Base-by-base conservation (phyloP, 2,888 invertebrate species). In the Nudaria mundana region DNA sequence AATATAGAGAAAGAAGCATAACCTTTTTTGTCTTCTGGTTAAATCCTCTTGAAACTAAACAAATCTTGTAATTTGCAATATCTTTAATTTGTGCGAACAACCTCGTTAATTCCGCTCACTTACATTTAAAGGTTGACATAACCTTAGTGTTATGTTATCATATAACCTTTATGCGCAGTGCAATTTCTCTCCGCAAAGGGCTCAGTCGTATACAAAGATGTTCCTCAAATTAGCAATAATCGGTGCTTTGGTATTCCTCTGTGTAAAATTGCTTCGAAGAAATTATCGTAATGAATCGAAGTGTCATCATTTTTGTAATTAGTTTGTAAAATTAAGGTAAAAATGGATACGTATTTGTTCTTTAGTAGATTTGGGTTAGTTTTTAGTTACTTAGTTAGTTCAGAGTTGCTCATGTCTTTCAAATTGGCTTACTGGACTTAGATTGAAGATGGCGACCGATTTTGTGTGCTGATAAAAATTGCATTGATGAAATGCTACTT, bases 171-270 rank as follows among this genome's bases (percentile, higher is more conserved):
- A 36, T 28, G 38, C 28, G 49, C 71, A 79, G 74, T 75, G 54
- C 49, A 56, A 48, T 58, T 52, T 55, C 48, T 52, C 45, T 36
- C 35, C 20, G 46, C 44, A 47, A 29, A 40, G 40, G 6, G 48
- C 48, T 30, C 59, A 61, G 64, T 65, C 33, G 40, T 50, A 24
- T 65, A 71, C 50, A 11, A n/a, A n/a, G n/a, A 82, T 87, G 87
- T 66, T 87, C 53, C 61, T 88, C 1, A 88, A 88, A 59, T 52
- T 88, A 7, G 77, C 77, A 3, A 43, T 88, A n/a, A 55, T 88
- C 28, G 83, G 86, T 56, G 71, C 63, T 35, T 43, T 87, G 0
- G 64, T 82, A 57, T 81, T 84, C 44, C 60, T 85, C 47, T 82
- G 81, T 66, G 67, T 81, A 6, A 87, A 85, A 62, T 49, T 85